These are phyloP conservation scores for Myotis daubentonii DNA, from an alignment of 2,797 vertebrate species.

Conservation along the genomic window DNA sequence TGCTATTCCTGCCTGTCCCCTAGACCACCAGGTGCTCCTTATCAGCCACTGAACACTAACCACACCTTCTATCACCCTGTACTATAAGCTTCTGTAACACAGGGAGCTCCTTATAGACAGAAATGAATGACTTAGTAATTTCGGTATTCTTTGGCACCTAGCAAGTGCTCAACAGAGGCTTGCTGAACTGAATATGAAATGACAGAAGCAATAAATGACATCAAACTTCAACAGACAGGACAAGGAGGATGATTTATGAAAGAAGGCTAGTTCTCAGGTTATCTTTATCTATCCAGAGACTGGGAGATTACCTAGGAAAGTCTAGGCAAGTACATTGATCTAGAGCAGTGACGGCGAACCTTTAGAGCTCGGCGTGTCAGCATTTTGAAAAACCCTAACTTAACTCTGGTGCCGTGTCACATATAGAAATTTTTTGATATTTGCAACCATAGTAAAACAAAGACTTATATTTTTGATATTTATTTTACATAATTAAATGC, in stretches of 20 bases:
- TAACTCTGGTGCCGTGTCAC: too few species aligned
- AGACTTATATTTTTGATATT: too few species aligned
- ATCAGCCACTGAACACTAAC: not conserved
- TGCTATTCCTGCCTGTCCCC: not conserved
- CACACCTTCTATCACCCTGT: not conserved
- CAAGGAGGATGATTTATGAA: not conserved
- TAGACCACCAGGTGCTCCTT: not conserved
- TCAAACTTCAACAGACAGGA: not conserved
- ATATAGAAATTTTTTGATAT: too few species aligned
- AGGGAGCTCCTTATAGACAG: not conserved
- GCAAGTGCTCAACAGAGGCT: not conserved
- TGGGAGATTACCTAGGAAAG: not conserved
- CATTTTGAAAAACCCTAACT: too few species aligned
- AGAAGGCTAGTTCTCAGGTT: not conserved
- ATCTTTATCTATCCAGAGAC: not conserved
- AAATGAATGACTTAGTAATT: not conserved
- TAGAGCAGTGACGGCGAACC: not conserved
- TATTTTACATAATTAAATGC: too few species aligned
- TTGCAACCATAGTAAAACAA: too few species aligned
- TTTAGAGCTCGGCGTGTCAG: too few species aligned
- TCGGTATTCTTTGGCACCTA: not conserved
- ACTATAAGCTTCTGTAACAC: not conserved
- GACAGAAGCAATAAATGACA: not conserved
- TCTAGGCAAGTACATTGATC: not conserved
- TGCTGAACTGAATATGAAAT: not conserved